phyloP scores from a whole-genome alignment of 2,888 invertebrate species.

The Polydrusus pterygomalis region DNA sequence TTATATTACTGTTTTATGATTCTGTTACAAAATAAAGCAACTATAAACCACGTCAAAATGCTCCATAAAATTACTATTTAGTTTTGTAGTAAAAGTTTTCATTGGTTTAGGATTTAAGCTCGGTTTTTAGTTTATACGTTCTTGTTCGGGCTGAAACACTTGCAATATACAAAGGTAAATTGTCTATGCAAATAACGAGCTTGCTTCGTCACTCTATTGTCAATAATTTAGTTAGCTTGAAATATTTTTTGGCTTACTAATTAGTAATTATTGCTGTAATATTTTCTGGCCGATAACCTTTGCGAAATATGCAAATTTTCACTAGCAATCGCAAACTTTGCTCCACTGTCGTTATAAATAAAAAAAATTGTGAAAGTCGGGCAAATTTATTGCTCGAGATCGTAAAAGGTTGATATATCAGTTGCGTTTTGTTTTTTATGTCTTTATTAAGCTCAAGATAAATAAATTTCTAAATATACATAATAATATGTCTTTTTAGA shows the following conservation, averaged over 20 bases:
- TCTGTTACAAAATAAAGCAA: conserved; percentile 6
- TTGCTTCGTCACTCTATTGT: neutral
- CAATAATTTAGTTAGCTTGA: neutral
- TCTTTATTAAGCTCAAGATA: no score
- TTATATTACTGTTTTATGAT: conserved; percentile 1
- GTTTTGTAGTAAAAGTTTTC: neutral
- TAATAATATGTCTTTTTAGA: no score
- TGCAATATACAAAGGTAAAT: no score
- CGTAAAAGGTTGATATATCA: conserved; percentile 8
- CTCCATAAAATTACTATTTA: neutral
- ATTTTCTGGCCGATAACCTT: conserved; percentile 21
- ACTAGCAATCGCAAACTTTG: neutral
- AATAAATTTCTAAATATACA: no score
- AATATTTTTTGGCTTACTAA: conserved; percentile 4
- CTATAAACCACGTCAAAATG: neutral
- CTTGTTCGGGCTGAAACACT: no score
- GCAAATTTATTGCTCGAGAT: conserved; percentile 12
- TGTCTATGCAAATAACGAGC: neutral
- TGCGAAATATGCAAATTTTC: conserved; percentile 19
- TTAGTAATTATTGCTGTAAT: conserved; percentile 1
- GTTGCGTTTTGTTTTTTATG: neutral
- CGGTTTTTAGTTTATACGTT: no score
- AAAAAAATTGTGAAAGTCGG: conserved; percentile 23
- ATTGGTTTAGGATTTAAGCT: conserved; percentile 2
- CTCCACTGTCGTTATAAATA: neutral